Percentiles rank a stretch among this genome's conserved stretches.
phyloP scores from a whole-genome alignment of 2,113 vertebrate genomes.

The Anhinga rufa region DNA sequence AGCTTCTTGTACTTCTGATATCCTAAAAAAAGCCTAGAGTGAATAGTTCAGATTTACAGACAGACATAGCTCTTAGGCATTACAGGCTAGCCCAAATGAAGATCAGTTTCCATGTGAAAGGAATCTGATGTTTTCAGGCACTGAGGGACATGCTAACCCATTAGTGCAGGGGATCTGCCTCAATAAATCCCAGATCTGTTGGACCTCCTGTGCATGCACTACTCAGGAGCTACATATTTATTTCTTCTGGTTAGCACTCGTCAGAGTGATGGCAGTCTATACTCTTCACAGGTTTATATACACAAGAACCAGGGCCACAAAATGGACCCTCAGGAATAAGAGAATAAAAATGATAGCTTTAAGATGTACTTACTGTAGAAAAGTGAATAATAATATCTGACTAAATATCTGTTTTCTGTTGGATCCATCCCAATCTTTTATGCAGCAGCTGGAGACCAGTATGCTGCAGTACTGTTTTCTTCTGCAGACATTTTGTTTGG shows the following conservation, averaged over 20 bases:
- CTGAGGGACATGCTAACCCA: background rate
- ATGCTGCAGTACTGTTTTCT: background rate
- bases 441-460: background rate
- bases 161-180: background rate
- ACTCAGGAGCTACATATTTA: background rate
- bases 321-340: background rate
- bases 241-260: background rate
- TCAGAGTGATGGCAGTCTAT: background rate
- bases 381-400: background rate
- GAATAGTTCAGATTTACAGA: background rate
- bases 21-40: background rate
- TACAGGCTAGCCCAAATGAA: background rate
- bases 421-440: background rate
- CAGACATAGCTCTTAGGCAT: background rate
- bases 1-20: background rate
- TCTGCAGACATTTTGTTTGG: background rate
- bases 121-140: background rate
- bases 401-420: background rate
- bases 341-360: background rate
- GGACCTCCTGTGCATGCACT: background rate
- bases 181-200: background rate
- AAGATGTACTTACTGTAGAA: background rate
- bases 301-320: background rate
- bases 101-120: background rate
- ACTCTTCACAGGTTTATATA: background rate